Evolutionary conservation across 1,140 invertebrate genomes (phyloP).

Genomic region (Caenorhabditis remanei): DNA sequence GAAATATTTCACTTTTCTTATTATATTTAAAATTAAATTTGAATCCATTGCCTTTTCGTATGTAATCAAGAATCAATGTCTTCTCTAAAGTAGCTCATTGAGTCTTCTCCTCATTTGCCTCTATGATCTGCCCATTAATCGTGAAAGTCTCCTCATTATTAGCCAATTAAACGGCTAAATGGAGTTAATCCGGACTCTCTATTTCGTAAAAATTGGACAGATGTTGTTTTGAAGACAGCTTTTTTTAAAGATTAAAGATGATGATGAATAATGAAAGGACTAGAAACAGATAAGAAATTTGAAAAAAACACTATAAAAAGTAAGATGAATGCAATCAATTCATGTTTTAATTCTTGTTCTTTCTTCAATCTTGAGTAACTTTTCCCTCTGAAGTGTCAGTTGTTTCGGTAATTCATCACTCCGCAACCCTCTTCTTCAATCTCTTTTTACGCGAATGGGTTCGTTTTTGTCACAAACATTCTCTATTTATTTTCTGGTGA

Average conservation of each 20-base stretch:
- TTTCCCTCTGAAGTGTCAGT: slow-evolving; percentile 1
- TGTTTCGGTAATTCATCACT: slow-evolving; percentile 54
- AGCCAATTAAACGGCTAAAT: slow-evolving; percentile 40
- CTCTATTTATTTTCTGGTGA: slow-evolving; percentile 21
- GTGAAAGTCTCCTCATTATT: slow-evolving; percentile 2
- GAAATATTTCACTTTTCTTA: no score
- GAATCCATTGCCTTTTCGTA: not conserved
- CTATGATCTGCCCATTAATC: slow-evolving; percentile 19
- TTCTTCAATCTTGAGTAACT: not conserved
- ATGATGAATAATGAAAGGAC: not conserved
- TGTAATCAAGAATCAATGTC: slow-evolving; percentile 33
- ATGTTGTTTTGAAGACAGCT: slow-evolving; percentile 30
- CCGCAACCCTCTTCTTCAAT: slow-evolving; percentile 13
- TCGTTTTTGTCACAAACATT: slow-evolving; percentile 49
- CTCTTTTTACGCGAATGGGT: slow-evolving; percentile 27
- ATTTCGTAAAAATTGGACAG: slow-evolving; percentile 21
- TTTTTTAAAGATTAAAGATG: not conserved
- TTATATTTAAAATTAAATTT: not conserved
- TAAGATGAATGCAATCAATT: no score
- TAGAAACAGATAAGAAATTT: not conserved
- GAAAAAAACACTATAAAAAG: no score
- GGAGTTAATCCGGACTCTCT: slow-evolving; percentile 16
- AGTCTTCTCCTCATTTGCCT: not conserved
- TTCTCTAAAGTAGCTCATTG: slow-evolving; percentile 9
- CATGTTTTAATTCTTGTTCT: not conserved